Percentiles rank a stretch among this genome's conserved stretches.
Evolutionary conservation across 2,888 invertebrate genomes (phyloP).

Genomic region (Heliconius hortense): DNA sequence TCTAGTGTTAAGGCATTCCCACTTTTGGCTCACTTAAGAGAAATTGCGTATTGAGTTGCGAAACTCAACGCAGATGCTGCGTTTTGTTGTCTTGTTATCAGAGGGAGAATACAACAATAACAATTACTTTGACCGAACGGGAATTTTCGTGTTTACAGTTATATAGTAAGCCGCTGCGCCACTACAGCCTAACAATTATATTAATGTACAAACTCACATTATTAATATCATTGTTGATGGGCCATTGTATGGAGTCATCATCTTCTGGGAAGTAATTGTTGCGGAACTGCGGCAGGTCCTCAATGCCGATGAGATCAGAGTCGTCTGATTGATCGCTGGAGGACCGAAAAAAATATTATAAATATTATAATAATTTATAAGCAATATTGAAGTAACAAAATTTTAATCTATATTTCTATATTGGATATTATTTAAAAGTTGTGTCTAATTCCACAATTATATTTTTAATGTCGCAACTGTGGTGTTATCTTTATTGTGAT

Average conservation of each 20-base stretch:
- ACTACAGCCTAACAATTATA: background rate
- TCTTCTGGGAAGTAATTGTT: slow-evolving; percentile 62
- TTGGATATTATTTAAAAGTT: no score
- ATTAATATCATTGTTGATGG: slow-evolving; percentile 21
- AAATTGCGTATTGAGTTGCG: no score
- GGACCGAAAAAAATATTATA: background rate
- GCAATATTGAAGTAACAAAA: no score
- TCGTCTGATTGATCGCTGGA: slow-evolving; percentile 82
- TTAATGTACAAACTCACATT: background rate
- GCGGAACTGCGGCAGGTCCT: slow-evolving; percentile 84
- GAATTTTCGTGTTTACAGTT: background rate
- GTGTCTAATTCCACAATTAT: no score
- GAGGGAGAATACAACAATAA: background rate
- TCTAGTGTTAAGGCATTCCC: background rate
- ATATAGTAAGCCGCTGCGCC: background rate
- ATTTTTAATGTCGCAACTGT: no score
- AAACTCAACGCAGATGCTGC: no score
- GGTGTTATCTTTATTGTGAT: no score
- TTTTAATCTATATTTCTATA: no score
- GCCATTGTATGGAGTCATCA: slow-evolving; percentile 44
- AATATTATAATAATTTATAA: no score
- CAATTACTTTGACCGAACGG: no score
- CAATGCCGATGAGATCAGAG: slow-evolving; percentile 85
- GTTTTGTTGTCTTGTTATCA: background rate
- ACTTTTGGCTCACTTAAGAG: background rate